Evolutionary conservation across 2,888 invertebrate species (phyloP).

Genomic region (Rhagonycha fulva): DNA sequence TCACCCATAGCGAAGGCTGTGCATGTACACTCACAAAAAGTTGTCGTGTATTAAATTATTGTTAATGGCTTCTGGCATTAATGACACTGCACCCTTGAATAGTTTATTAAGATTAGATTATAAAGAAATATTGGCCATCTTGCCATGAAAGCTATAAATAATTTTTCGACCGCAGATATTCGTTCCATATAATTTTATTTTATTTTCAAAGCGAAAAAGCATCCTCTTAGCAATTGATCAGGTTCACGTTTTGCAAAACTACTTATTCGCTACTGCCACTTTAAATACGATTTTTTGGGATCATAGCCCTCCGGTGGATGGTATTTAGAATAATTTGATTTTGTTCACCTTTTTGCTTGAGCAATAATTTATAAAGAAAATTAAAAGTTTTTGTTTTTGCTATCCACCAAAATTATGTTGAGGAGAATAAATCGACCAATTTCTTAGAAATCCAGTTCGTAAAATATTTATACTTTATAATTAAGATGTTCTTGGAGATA

Average conservation of each 20-base stretch:
- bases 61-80: neutral
- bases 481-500: neutral
- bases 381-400: neutral
- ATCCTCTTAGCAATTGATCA: neutral
- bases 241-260: neutral
- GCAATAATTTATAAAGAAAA: neutral
- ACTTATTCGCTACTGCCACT: too few relatives aligned
- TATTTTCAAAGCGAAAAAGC: too few relatives aligned
- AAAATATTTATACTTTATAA: neutral
- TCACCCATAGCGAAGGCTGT: neutral
- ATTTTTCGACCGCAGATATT: too few relatives aligned
- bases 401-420: neutral
- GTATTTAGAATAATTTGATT: neutral
- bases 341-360: neutral
- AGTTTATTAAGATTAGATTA: neutral
- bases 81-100: neutral
- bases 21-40: neutral
- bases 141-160: too few relatives aligned
- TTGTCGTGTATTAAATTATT: neutral
- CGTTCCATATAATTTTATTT: too few relatives aligned
- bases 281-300: neutral
- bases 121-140: neutral
- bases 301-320: neutral
- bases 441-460: neutral
- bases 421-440: neutral